Evolutionary conservation across 2,797 vertebrate genomes (phyloP).

Genomic region (Galago senegalensis): DNA sequence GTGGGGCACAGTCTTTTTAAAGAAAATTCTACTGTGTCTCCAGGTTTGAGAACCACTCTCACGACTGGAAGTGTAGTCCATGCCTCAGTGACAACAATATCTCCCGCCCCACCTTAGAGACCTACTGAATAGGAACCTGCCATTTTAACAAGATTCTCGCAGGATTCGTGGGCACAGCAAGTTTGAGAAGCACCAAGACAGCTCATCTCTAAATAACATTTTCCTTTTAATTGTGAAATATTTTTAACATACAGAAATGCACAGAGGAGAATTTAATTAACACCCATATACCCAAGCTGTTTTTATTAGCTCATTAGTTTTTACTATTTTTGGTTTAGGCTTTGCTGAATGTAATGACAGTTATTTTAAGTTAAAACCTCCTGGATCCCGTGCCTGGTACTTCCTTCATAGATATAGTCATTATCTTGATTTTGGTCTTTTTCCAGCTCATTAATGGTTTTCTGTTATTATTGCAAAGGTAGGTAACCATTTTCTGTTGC

Average conservation of each 20-base stretch:
- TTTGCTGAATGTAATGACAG: not conserved
- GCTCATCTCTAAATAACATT: not conserved
- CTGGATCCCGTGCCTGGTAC: not conserved
- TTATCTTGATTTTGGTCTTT: not conserved
- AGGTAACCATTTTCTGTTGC: not conserved
- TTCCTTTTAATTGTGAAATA: slow-evolving; percentile 41
- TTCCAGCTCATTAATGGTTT: not conserved
- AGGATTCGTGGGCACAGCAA: not conserved
- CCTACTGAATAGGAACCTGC: not conserved
- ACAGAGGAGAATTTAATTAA: slow-evolving; percentile 30
- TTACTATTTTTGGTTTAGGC: slow-evolving; percentile 28
- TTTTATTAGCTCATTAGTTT: slow-evolving; percentile 27
- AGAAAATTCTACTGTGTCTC: not conserved
- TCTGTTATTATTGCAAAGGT: not conserved
- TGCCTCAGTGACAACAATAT: not conserved
- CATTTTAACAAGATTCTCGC: not conserved
- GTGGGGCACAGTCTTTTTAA: not conserved
- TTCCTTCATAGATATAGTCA: not conserved
- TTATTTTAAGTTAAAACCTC: slow-evolving; percentile 5
- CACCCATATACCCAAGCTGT: not conserved
- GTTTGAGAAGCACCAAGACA: not conserved
- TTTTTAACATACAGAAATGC: not conserved
- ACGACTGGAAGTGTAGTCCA: not conserved
- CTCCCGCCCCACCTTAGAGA: too few relatives aligned
- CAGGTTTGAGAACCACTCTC: not conserved